These are phyloP conservation scores for Neria commutata DNA, from an alignment of 2,888 invertebrate species.

Conservation along the genomic window DNA sequence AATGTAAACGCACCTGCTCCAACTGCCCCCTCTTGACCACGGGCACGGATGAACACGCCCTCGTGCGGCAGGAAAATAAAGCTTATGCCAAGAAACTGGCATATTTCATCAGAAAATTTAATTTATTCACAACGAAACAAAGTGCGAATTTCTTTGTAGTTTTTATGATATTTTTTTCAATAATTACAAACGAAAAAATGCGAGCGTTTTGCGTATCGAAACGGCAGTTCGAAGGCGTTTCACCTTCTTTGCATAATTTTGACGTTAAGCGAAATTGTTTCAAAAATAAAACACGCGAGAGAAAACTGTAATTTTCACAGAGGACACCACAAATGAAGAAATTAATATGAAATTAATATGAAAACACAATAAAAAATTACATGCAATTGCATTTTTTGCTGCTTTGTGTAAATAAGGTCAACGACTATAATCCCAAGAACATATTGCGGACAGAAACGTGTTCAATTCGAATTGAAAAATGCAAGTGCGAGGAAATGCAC, in stretches of 20 bases:
- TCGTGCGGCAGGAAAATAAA: no score
- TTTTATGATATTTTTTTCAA: slow-evolving; percentile 35
- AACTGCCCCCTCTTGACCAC: no score
- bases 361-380: no score
- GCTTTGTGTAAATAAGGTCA: slow-evolving; percentile 2
- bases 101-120: slow-evolving; percentile 51
- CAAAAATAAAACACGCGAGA: neutral
- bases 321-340: neutral
- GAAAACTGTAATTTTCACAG: neutral
- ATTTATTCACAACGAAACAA: slow-evolving; percentile 25
- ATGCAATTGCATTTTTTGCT: no score
- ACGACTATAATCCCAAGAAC: neutral
- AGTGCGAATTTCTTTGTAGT: neutral
- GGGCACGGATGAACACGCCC: no score
- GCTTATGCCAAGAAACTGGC: slow-evolving; percentile 42
- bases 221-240: slow-evolving; percentile 3
- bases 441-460: no score
- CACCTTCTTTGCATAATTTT: slow-evolving; percentile 7
- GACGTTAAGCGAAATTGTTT: no score
- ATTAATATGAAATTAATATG: no score
- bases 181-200: slow-evolving; percentile 4
- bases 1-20: no score
- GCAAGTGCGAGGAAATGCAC: no score
- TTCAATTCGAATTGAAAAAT: no score
- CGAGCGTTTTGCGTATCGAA: neutral